Conservation (phyloP, 2,888 invertebrate genomes). For the Drosophila engyochracea region DNA sequence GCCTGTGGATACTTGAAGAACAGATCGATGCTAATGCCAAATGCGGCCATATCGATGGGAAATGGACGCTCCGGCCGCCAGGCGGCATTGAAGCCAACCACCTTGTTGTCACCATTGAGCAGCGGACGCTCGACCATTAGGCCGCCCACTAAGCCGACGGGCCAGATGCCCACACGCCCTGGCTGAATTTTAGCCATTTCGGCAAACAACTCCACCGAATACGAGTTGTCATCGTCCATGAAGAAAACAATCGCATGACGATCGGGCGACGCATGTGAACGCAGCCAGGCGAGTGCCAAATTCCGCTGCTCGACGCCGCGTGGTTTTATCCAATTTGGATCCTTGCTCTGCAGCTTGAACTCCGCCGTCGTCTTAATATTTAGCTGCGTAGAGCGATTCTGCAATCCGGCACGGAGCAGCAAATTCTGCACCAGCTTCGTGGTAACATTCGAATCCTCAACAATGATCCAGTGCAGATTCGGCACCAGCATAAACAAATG, state of each 20-base stretch:
- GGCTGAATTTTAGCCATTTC: slow-evolving; percentile 93
- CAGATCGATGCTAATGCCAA: slow-evolving; percentile 93
- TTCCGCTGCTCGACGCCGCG: slow-evolving; percentile 97
- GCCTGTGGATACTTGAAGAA: slow-evolving; percentile 90
- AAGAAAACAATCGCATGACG: slow-evolving; percentile 92
- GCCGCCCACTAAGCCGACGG: slow-evolving; percentile 98
- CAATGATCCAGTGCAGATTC: slow-evolving; percentile 96
- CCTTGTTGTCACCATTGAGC: slow-evolving; percentile 88
- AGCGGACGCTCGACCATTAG: slow-evolving; percentile 96
- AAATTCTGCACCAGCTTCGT: slow-evolving; percentile 89
- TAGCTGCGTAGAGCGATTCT: slow-evolving; percentile 87
- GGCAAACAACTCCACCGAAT: slow-evolving; percentile 94
- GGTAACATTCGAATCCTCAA: slow-evolving; percentile 92
- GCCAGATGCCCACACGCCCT: slow-evolving; percentile 93
- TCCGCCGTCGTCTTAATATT: slow-evolving; percentile 89
- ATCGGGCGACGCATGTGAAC: slow-evolving; percentile 85
- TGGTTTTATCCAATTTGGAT: slow-evolving; percentile 92
- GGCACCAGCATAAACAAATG: slow-evolving; percentile 94
- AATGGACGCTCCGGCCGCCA: slow-evolving; percentile 97
- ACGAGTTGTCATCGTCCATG: slow-evolving; percentile 99
- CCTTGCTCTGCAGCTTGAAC: slow-evolving; percentile 88
- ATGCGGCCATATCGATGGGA: slow-evolving; percentile 99
- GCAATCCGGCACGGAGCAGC: slow-evolving; percentile 86
- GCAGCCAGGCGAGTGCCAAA: slow-evolving; percentile 92
- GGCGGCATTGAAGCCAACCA: slow-evolving; percentile 88